Percentiles rank a stretch among this genome's conserved stretches.
Conservation (phyloP, 2,113 vertebrate genomes). For the Loxodonta africana region DNA sequence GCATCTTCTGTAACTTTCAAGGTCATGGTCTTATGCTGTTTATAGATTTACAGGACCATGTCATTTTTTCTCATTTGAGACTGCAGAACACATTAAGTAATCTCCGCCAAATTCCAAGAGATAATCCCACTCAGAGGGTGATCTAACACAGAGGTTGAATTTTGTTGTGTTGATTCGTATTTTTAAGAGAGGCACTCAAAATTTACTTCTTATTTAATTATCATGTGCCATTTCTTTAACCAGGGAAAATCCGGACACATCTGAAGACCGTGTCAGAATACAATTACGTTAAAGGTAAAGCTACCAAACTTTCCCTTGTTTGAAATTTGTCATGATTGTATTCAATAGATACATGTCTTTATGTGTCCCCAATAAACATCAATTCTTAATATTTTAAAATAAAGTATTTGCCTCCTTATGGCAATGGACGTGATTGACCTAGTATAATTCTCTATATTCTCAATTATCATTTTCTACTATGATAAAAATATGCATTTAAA, state of each 20-base stretch:
- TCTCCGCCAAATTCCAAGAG: too few relatives aligned
- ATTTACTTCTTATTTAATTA: too few relatives aligned
- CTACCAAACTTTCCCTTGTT: neutral
- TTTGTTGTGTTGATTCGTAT: too few relatives aligned
- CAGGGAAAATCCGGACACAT: neutral
- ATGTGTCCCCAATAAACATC: neutral
- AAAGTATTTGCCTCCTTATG: neutral
- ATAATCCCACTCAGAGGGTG: too few relatives aligned
- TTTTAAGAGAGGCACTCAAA: too few relatives aligned
- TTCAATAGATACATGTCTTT: neutral
- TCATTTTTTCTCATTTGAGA: constrained; percentile 34
- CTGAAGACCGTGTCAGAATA: neutral
- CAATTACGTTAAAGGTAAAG: neutral
- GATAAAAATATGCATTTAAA: neutral
- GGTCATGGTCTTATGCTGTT: neutral
- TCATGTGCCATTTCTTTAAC: constrained; percentile 36
- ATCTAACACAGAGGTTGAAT: too few relatives aligned
- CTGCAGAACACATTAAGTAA: too few relatives aligned
- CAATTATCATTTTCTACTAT: neutral
- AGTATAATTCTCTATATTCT: neutral
- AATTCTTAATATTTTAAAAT: neutral
- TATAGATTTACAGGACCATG: neutral
- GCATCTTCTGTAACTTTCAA: constrained; percentile 29
- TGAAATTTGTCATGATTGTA: neutral
- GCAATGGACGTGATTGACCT: neutral